A percentile compares a stretch with the other conserved stretches of the same genome.
Evolutionary conservation across 2,888 invertebrate genomes (phyloP).

Genomic region (Plebejus anna): DNA sequence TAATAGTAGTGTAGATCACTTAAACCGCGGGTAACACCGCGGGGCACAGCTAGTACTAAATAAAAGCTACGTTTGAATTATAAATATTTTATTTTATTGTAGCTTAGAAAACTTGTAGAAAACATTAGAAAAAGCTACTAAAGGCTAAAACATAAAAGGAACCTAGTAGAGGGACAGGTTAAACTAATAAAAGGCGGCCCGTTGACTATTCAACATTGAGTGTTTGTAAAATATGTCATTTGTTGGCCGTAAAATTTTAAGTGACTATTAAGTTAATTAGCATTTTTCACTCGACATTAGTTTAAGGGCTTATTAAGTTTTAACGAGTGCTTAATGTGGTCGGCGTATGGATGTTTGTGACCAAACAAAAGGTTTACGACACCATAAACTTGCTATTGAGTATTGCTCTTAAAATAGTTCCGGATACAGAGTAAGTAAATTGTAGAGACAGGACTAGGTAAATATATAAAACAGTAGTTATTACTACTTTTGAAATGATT

Average conservation of each 20-base stretch:
- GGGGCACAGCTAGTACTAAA: too few species aligned
- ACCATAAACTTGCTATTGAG: background rate
- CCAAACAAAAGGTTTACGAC: slow-evolving; percentile 21
- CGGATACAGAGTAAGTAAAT: background rate
- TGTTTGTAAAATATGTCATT: slow-evolving; percentile 31
- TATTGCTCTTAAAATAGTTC: slow-evolving; percentile 21
- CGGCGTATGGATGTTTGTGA: slow-evolving; percentile 20
- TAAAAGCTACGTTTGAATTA: too few species aligned
- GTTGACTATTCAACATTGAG: background rate
- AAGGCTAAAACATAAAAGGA: background rate
- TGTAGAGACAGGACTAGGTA: background rate
- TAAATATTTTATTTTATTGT: too few species aligned
- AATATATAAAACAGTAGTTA: background rate
- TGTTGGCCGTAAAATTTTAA: slow-evolving; percentile 15
- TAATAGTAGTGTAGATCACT: too few species aligned
- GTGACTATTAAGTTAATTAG: slow-evolving; percentile 13
- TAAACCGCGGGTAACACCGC: too few species aligned
- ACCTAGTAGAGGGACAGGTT: background rate
- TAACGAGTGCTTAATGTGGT: slow-evolving; percentile 7
- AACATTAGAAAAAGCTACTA: background rate
- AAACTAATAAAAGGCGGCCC: background rate
- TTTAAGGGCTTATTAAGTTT: slow-evolving; percentile 17
- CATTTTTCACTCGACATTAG: background rate
- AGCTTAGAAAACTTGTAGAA: background rate
- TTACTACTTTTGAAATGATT: background rate